Conservation (phyloP, 2,888 invertebrate genomes). For the Achlya flavicornis region DNA sequence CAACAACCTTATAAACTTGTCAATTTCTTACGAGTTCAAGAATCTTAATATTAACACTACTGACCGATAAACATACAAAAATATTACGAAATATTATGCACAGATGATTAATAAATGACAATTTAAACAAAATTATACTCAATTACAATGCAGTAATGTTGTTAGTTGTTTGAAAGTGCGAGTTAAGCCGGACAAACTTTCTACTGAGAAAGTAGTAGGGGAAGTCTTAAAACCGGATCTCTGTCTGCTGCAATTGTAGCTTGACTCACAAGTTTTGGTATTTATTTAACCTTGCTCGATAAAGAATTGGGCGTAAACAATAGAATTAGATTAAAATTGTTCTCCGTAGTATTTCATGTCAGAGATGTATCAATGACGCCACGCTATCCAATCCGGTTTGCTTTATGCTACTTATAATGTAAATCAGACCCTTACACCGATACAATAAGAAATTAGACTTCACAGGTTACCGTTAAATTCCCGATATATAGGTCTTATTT, state of each 20-base stretch:
- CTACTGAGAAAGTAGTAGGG: constrained; percentile 56
- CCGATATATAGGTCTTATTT: no score
- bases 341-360: no score
- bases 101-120: constrained; percentile 39
- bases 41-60: constrained; percentile 50
- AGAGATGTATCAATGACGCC: no score
- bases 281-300: constrained; percentile 27
- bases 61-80: constrained; percentile 72
- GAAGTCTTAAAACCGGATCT: constrained; percentile 54
- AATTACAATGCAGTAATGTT: constrained; percentile 15
- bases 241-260: constrained; percentile 27
- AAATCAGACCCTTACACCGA: no score
- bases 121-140: constrained; percentile 23
- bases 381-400: no score
- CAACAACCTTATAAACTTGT: constrained; percentile 10
- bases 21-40: constrained; percentile 28
- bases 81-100: constrained; percentile 57
- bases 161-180: constrained; percentile 12
- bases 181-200: constrained; percentile 45
- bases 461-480: no score
- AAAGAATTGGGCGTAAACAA: neutral
- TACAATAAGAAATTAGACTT: no score
- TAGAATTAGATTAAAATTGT: neutral
- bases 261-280: constrained; percentile 42
- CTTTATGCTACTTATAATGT: no score